Evolutionary conservation across 1,140 invertebrate species (phyloP), one percentile per base, ranked within the genome.

Genomic region (Calliphora vicina): DNA sequence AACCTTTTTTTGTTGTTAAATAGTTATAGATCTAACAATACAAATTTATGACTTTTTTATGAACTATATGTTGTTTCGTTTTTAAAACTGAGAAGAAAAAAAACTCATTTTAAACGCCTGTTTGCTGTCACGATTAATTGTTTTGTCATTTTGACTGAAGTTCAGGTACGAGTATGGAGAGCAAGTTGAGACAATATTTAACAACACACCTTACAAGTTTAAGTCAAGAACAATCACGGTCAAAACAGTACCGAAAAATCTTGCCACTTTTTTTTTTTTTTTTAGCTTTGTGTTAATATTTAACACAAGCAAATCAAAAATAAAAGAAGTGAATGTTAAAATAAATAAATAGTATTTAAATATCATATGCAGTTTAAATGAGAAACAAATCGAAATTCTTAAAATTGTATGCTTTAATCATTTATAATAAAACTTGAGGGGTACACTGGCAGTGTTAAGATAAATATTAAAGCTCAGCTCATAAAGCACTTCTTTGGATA

Each of bases 41-140:
- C 15, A 74, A 27, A 74, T 74, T 74, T 74, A 74, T 74, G 27
- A 74, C 9, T 35, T 50, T 35, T 35, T 8, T 35, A 35, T 10
- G 35, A 35, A 8, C 35, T 50, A 50, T 50, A 17, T 67, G 0
- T 23, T 67, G 13, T 23, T 23, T 20, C 9, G 17, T 20, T 42
- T 43, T 2, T 23, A 1, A 78, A 43, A 35, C 8, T 43, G n/a
- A n/a, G n/a, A n/a, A n/a, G n/a, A n/a, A 23, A 78, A 35, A 35
- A 10, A 78, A 78, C n/a, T 78, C 20, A 78, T 78, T 78, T 43
- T 78, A 78, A 78, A 78, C 74, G 74, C 74, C 74, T 78, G 74
- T 78, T 78, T 78, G 74, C 74, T 78, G 74, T 78, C 74, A 78
- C 74, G 74, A 45, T 78, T 78, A 78, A 78, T 78, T 45, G 74